Percentiles rank a stretch among this genome's conserved stretches.
phyloP scores from a whole-genome alignment of 2,888 invertebrate genomes.

The Chironomus tentans region DNA sequence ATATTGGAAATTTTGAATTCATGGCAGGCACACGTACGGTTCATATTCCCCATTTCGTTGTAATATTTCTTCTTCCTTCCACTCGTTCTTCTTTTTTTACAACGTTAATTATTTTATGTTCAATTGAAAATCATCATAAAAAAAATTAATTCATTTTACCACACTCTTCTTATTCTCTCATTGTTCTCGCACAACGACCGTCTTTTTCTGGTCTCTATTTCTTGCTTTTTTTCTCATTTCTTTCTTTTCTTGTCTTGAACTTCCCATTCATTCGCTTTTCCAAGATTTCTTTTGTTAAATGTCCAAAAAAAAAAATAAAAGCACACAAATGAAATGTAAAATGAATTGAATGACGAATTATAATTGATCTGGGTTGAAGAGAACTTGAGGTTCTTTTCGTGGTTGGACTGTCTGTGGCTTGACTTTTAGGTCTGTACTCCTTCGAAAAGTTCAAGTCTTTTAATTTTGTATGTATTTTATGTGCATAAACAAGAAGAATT shows the following conservation, averaged over 20 bases:
- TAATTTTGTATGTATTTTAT: too few species aligned
- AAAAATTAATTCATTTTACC: conserved; percentile 25
- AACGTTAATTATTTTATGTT: conserved; percentile 23
- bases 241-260: not conserved
- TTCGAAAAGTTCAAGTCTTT: too few species aligned
- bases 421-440: too few species aligned
- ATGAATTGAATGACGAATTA: too few species aligned
- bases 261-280: not conserved
- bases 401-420: too few species aligned
- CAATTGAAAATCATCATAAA: conserved; percentile 24
- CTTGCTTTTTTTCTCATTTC: not conserved
- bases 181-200: conserved; percentile 19
- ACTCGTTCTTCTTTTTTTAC: not conserved
- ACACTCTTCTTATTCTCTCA: conserved; percentile 18
- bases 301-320: not conserved
- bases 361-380: not conserved
- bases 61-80: not conserved
- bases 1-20: not conserved
- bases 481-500: too few species aligned
- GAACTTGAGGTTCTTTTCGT: too few species aligned
- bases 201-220: not conserved
- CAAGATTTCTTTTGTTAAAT: not conserved
- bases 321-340: not conserved
- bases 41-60: not conserved
- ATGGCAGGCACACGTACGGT: not conserved